Evolutionary conservation across 2,888 invertebrate genomes (phyloP).

Genomic region (Bombyx huttoni): DNA sequence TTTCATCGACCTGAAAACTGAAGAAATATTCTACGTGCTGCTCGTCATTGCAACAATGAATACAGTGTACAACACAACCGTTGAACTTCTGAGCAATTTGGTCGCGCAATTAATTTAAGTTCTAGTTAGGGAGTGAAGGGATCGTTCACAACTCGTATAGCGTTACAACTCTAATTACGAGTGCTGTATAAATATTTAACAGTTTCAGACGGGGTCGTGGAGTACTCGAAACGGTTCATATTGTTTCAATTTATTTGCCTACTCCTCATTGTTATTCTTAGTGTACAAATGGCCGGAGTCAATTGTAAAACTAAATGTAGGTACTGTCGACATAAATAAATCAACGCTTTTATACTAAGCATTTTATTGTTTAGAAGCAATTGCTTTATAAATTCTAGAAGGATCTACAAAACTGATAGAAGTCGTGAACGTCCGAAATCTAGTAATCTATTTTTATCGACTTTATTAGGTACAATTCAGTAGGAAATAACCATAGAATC

Average conservation of each 20-base stretch:
- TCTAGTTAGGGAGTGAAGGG: conserved; percentile 1
- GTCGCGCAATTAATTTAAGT: conserved; percentile 3
- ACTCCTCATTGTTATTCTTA: neutral
- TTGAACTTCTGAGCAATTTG: neutral
- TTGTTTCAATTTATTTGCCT: neutral
- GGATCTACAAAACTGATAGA: too few relatives aligned
- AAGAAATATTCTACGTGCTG: too few relatives aligned
- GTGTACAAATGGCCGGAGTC: neutral
- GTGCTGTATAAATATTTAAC: conserved; percentile 12
- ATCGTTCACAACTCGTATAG: neutral
- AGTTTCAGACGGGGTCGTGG: conserved; percentile 6
- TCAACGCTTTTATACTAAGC: neutral
- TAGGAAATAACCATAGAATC: neutral
- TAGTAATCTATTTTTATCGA: too few relatives aligned
- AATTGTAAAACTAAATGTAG: neutral
- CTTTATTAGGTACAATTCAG: too few relatives aligned
- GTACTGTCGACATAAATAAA: neutral
- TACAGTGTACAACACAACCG: neutral
- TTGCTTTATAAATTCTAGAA: too few relatives aligned
- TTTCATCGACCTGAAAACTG: too few relatives aligned
- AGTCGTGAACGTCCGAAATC: too few relatives aligned
- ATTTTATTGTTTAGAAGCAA: too few relatives aligned
- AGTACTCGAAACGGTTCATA: neutral
- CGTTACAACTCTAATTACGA: conserved; percentile 10
- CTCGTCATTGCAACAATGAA: too few relatives aligned